These are phyloP conservation scores for Xestia rhomboidea DNA, from an alignment of 2,888 invertebrate genomes.

Conservation along the genomic window DNA sequence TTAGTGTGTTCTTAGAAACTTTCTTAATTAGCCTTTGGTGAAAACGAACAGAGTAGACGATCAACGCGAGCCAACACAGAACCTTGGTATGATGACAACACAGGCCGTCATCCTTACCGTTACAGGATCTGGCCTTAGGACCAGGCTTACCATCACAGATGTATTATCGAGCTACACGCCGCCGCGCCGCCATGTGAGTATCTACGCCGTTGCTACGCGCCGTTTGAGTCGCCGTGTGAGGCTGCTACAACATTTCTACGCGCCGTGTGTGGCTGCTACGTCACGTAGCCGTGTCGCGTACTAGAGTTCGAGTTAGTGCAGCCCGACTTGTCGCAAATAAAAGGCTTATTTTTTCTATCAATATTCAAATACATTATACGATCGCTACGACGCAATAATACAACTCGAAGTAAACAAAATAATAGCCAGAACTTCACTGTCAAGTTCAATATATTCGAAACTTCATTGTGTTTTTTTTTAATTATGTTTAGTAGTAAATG, in stretches of 20 bases:
- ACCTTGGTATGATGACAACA: no score
- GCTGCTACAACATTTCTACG: background rate
- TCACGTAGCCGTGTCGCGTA: background rate
- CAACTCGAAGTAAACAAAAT: slow-evolving; percentile 12
- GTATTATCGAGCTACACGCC: no score
- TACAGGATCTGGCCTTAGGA: no score
- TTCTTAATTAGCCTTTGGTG: no score
- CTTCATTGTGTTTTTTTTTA: slow-evolving; percentile 25
- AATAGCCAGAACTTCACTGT: slow-evolving; percentile 8
- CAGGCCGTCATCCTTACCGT: no score
- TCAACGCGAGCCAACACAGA: no score
- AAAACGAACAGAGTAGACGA: no score
- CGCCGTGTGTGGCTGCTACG: background rate
- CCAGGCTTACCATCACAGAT: no score
- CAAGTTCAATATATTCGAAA: slow-evolving; percentile 36
- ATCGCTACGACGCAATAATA: background rate
- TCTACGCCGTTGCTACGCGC: background rate
- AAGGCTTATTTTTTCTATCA: background rate
- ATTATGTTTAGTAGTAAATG: slow-evolving; percentile 6
- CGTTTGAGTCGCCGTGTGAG: background rate
- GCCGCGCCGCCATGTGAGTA: no score
- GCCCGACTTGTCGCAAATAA: background rate
- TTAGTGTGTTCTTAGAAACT: background rate
- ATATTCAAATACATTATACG: background rate
- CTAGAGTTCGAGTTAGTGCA: background rate